phyloP scores from a whole-genome alignment of 2,113 vertebrate species.

The Zapus hudsonius region DNA sequence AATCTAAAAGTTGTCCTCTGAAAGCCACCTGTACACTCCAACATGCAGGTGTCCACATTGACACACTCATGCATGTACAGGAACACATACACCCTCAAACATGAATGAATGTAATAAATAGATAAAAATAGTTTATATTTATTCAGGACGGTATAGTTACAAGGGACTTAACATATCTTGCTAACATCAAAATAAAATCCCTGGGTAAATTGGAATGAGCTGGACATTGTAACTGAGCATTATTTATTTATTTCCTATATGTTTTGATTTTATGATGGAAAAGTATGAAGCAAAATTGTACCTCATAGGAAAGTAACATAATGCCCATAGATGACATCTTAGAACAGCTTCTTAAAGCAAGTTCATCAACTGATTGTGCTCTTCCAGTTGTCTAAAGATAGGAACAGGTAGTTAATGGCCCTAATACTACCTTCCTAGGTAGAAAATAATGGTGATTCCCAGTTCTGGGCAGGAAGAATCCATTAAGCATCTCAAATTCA shows the following conservation, averaged over 20 bases:
- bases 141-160: slow-evolving; percentile 32
- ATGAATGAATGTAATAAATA: too few relatives aligned
- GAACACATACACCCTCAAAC: too few relatives aligned
- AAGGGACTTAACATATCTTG: slow-evolving; percentile 27
- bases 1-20: too few relatives aligned
- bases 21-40: too few relatives aligned
- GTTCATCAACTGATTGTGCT: neutral
- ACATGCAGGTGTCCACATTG: too few relatives aligned
- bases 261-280: slow-evolving; percentile 49
- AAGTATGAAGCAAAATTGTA: slow-evolving; percentile 30
- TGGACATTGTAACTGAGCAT: too few relatives aligned
- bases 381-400: neutral
- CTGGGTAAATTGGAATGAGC: too few relatives aligned
- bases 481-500: neutral
- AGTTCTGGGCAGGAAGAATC: neutral
- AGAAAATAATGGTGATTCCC: neutral
- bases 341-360: neutral
- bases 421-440: neutral
- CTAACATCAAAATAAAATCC: too few relatives aligned
- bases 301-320: slow-evolving; percentile 30
- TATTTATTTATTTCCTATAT: slow-evolving; percentile 24
- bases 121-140: slow-evolving; percentile 48
- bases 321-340: neutral
- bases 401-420: neutral
- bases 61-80: too few relatives aligned